Evolutionary conservation across 2,888 invertebrate species (phyloP), one percentile per base, ranked within the genome.

Genomic region (Ectropis crepuscularia): DNA sequence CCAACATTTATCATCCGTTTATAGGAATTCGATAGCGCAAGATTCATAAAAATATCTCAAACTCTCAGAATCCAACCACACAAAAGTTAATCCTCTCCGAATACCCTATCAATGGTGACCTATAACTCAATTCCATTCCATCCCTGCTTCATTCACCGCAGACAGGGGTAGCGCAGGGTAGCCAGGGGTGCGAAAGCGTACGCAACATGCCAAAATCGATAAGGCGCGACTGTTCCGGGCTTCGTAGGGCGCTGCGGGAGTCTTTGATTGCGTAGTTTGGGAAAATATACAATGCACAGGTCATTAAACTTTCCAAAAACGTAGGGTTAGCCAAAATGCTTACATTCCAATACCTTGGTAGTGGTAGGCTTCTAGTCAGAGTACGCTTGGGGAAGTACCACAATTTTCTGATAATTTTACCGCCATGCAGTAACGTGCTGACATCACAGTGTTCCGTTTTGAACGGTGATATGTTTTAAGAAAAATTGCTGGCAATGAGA

Each of bases 131-230:
- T 58, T 43, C 45, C 16, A 28, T 48, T 39, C 12, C 59, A 63
- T 37, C 59, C 59, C 55, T 51, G 37, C 39, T 58, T 57, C 64
- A 64, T 60, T 64, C 64, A 60, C 49, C 58, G 54, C 46, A 63
- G 63, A 49, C 64, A 64, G 55, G 60, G 54, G 53, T 39, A 39
- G 7, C 43, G 43, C 12, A 11, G 43, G 16, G 36, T 10, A 1
- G 36, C 43, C 37, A 41, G 53, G 51, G 53, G 60, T 11, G 60
- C 42, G 9, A 46, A 47, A 53, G 50, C 38, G 59, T 60, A 53
- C 53, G 60, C 60, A 53, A 60, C 48, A 6, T 10, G 11, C 42
- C 36, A 63, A 59, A 59, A 63, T 63, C 63, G 63, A 63, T 63
- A 63, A 50, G 59, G 45, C 63, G 59, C 50, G 59, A 59, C 63